Percentiles rank a stretch among this genome's conserved stretches.
Evolutionary conservation across 2,888 invertebrate species (phyloP).

Genomic region (Polyploca ridens): DNA sequence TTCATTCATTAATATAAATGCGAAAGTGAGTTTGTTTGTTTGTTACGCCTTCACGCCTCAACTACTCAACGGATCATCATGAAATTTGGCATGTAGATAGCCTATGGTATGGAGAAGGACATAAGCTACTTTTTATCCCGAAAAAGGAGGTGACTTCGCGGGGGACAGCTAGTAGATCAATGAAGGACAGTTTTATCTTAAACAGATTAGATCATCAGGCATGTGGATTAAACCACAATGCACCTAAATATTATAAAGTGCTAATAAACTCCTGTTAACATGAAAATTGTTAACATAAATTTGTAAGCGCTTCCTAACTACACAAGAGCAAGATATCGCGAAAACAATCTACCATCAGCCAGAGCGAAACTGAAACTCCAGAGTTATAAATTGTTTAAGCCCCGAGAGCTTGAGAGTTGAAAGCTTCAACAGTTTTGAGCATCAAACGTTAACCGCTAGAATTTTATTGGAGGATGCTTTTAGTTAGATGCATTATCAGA

Average conservation of each 20-base stretch:
- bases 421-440: constrained; percentile 29
- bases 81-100: too few species aligned
- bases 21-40: too few species aligned
- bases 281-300: constrained; percentile 38
- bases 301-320: constrained; percentile 26
- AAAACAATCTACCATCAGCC: constrained; percentile 34
- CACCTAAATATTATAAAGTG: neutral
- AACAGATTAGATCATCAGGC: too few species aligned
- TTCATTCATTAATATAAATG: too few species aligned
- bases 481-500: neutral
- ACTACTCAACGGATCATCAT: too few species aligned
- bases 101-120: too few species aligned
- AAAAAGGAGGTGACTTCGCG: too few species aligned
- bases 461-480: neutral
- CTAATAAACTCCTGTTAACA: constrained; percentile 12
- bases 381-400: constrained; percentile 48
- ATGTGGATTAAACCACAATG: too few species aligned
- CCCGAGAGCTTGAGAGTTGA: constrained; percentile 23
- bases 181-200: too few species aligned
- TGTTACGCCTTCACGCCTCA: too few species aligned
- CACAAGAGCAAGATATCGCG: constrained; percentile 24
- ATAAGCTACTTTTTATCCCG: too few species aligned
- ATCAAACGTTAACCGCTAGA: constrained; percentile 3
- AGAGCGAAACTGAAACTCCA: constrained; percentile 30
- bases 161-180: too few species aligned